These are phyloP conservation scores for Okapia johnstoni DNA, from an alignment of 2,113 vertebrate species.

Conservation along the genomic window DNA sequence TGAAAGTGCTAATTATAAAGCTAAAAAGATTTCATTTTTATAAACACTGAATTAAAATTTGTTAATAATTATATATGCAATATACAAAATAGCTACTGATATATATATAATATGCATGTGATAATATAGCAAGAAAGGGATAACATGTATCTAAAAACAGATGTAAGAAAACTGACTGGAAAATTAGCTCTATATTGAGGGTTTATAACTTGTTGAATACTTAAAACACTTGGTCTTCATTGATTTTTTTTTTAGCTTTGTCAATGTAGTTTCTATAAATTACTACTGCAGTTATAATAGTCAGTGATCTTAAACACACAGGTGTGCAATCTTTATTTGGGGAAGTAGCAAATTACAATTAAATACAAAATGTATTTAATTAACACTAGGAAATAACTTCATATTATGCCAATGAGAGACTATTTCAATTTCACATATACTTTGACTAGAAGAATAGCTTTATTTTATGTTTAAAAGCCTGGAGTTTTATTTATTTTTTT, in stretches of 20 bases:
- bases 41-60: background rate
- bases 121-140: background rate
- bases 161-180: background rate
- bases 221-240: background rate
- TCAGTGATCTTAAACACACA: background rate
- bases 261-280: background rate
- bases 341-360: background rate
- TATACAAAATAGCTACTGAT: background rate
- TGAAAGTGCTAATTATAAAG: background rate
- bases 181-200: background rate
- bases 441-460: background rate
- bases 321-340: background rate
- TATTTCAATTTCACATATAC: slow-evolving; percentile 4
- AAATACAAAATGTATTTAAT: background rate
- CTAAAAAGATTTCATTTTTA: slow-evolving; percentile 13
- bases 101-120: background rate
- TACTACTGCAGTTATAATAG: background rate
- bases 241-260: background rate
- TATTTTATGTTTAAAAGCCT: background rate
- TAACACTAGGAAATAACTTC: slow-evolving; percentile 4
- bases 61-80: slow-evolving; percentile 12
- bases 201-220: background rate
- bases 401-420: background rate
- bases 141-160: background rate
- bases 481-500: background rate